Evolutionary conservation across 1,140 invertebrate genomes (phyloP), one percentile per base, ranked within the genome.

Genomic region (Drosophila arawakana): DNA sequence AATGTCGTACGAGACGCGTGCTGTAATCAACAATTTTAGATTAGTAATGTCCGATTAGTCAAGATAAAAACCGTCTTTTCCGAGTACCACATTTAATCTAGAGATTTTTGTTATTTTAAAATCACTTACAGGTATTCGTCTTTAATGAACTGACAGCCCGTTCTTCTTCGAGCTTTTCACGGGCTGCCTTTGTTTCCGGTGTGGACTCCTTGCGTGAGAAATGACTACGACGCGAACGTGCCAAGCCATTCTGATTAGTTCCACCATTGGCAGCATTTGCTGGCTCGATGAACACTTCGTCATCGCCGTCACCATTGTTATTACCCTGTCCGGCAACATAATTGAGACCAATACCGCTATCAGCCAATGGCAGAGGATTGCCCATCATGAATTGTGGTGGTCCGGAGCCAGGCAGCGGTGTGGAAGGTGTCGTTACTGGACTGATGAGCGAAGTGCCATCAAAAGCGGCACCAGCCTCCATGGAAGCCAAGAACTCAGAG

Each of bases 181-280:
- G 86, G 30, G 52, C 59, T 15, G 67, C 70, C 60, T 84, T 90
- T 0, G 75, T 39, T 72, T 92, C 92, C 2, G 91, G 88, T 9
- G 90, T 91, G 4, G 90, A 91, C 58, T 92, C 92, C 61, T 92
- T 92, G 39, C 91, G 91, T 5, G 92, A 92, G 54, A 92, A 92
- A 67, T 92, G 92, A 70, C 91, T 92, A 59, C 92, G 88, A n/a
- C 92, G 80, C 0, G 92, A 92, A 41, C 92, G 76, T 15, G 91
- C 80, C 44, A 92, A 58, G 0, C 92, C 91, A 76, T 92, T 81
- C 46, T 84, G 91, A 44, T 73, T 80, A 55, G 72, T 68, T 25
- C 67, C 25, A 7, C 54, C 54, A 49, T 63, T 39, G 8, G 69
- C 52, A 61, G 57, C 18, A 39, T 13, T 68, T 9, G 44, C 79